phyloP scores from a whole-genome alignment of 1,140 invertebrate species.

The Heliconius hermathena region DNA sequence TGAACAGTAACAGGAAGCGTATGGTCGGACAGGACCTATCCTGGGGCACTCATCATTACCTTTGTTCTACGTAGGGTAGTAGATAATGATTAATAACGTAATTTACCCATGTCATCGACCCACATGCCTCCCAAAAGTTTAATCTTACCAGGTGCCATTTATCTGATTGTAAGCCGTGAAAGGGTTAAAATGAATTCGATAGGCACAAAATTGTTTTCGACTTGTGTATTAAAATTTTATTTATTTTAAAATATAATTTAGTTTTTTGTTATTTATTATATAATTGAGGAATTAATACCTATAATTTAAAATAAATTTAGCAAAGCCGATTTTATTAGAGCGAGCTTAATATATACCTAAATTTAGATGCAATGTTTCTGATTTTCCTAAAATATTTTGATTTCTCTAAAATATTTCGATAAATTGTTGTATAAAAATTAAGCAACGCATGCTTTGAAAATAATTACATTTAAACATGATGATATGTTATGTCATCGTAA shows the following conservation, averaged over 20 bases:
- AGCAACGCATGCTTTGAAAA: background rate
- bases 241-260: background rate
- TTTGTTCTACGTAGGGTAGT: constrained; percentile 51
- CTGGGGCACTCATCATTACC: constrained; percentile 60
- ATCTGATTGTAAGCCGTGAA: constrained; percentile 67
- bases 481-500: background rate
- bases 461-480: background rate
- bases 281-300: background rate
- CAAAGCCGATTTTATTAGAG: no score
- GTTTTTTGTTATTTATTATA: background rate
- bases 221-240: background rate
- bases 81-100: constrained; percentile 76
- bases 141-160: constrained; percentile 71
- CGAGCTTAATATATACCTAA: no score
- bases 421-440: no score
- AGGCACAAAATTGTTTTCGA: constrained; percentile 37
- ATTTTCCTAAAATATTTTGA: no score
- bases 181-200: constrained; percentile 49
- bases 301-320: no score
- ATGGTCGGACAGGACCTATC: constrained; percentile 48
- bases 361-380: no score
- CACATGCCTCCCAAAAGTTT: constrained; percentile 64
- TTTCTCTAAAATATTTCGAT: no score
- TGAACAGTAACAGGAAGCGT: constrained; percentile 57
- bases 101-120: constrained; percentile 71